Percentiles rank a stretch among this genome's conserved stretches.
phyloP scores from a whole-genome alignment of 2,113 vertebrate species.

The Edolisoma coerulescens region DNA sequence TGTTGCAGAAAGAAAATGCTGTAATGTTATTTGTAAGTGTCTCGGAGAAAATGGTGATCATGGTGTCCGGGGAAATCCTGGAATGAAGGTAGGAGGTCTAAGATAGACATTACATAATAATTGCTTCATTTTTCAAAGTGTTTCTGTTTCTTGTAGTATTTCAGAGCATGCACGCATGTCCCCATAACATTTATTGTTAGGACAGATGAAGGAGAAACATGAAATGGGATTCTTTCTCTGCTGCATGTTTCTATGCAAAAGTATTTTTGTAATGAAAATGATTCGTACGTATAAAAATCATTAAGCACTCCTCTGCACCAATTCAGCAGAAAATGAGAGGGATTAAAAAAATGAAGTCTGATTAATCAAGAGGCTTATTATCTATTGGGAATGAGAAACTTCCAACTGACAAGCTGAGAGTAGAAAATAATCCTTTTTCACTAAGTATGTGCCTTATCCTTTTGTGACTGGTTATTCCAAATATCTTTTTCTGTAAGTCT shows the following conservation, averaged over 20 bases:
- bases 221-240: neutral
- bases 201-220: neutral
- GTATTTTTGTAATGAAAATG: neutral
- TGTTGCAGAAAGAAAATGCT: conserved; percentile 81
- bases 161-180: neutral
- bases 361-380: neutral
- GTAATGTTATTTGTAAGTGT: conserved; percentile 79
- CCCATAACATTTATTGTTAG: neutral
- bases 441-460: neutral
- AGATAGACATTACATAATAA: neutral
- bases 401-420: neutral
- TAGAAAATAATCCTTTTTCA: neutral
- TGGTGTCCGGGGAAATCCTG: conserved; percentile 69
- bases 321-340: neutral
- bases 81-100: conserved; percentile 74
- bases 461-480: neutral
- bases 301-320: neutral
- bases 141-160: neutral
- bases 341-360: neutral
- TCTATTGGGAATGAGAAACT: neutral
- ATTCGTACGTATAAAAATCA: neutral
- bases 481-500: neutral
- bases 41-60: conserved; percentile 74
- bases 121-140: neutral
- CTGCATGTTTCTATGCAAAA: neutral